Evolutionary conservation across 2,113 vertebrate genomes (phyloP).

Genomic region (Leucopternis melanops): DNA sequence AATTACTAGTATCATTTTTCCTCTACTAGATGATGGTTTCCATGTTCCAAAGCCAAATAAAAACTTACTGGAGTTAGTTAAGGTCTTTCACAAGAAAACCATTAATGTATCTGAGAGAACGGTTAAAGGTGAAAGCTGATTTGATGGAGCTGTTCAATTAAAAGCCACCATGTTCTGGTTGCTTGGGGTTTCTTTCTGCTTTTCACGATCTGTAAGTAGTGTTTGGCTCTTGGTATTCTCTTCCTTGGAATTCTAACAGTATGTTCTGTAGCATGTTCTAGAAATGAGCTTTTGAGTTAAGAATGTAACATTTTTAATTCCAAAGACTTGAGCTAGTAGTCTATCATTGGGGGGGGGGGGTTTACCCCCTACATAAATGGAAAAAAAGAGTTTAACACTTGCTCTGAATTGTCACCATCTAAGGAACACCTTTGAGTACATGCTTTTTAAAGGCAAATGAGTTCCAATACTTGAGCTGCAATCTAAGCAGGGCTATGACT

Average conservation of each 20-base stretch:
- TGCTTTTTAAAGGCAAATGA: neutral
- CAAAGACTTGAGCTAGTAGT: neutral
- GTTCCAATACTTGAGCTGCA: neutral
- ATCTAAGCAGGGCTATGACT: neutral
- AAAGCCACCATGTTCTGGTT: neutral
- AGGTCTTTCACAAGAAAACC: neutral
- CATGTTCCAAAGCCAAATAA: neutral
- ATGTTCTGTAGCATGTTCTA: neutral
- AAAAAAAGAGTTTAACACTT: neutral
- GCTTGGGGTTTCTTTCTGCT: neutral
- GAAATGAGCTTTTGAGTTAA: neutral
- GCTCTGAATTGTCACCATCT: neutral
- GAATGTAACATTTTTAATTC: neutral
- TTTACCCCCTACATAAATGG: neutral
- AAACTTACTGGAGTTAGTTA: neutral
- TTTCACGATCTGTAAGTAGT: neutral
- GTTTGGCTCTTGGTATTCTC: neutral
- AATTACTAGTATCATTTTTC: neutral
- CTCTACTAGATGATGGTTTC: neutral
- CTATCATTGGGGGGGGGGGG: neutral
- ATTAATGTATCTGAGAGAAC: neutral
- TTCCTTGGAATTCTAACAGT: neutral
- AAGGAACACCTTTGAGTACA: neutral
- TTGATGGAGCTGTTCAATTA: neutral
- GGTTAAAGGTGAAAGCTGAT: neutral